A percentile compares a stretch with the other conserved stretches of the same genome.
phyloP scores from a whole-genome alignment of 2,113 vertebrate genomes.

The Brachirus orientalis region DNA sequence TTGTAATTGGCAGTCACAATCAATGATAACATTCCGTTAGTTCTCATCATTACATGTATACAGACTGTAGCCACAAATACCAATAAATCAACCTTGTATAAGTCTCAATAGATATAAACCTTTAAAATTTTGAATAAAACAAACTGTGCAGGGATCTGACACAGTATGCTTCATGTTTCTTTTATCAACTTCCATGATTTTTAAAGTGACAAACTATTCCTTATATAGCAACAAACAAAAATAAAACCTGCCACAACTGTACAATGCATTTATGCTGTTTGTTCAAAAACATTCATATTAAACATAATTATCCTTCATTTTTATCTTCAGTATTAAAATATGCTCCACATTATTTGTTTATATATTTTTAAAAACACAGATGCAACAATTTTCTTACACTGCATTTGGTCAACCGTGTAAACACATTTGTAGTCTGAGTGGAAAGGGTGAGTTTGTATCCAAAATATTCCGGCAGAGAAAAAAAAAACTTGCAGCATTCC shows the following conservation, averaged over 20 bases:
- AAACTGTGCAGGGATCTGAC: neutral
- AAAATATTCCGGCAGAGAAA: no score
- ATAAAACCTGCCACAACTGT: constrained; percentile 4
- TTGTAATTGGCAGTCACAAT: constrained; percentile 49
- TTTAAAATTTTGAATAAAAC: neutral
- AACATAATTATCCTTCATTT: constrained; percentile 17
- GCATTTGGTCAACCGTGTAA: no score
- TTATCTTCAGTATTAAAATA: constrained; percentile 14
- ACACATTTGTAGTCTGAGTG: no score
- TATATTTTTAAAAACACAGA: constrained; percentile 9
- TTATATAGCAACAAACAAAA: neutral
- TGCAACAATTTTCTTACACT: neutral
- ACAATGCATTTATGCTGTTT: constrained; percentile 9
- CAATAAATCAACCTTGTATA: no score
- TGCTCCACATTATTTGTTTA: constrained; percentile 24
- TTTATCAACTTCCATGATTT: constrained; percentile 7
- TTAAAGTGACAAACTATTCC: constrained; percentile 4
- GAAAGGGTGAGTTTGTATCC: constrained; percentile 5
- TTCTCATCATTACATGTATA: constrained; percentile 23
- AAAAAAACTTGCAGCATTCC: neutral
- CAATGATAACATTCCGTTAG: constrained; percentile 25
- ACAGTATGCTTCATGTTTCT: neutral
- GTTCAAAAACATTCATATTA: constrained; percentile 7
- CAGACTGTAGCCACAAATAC: constrained; percentile 20
- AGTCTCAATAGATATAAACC: constrained; percentile 29